Conservation (phyloP, 2,113 vertebrate species). For the Carassius gibelio region DNA sequence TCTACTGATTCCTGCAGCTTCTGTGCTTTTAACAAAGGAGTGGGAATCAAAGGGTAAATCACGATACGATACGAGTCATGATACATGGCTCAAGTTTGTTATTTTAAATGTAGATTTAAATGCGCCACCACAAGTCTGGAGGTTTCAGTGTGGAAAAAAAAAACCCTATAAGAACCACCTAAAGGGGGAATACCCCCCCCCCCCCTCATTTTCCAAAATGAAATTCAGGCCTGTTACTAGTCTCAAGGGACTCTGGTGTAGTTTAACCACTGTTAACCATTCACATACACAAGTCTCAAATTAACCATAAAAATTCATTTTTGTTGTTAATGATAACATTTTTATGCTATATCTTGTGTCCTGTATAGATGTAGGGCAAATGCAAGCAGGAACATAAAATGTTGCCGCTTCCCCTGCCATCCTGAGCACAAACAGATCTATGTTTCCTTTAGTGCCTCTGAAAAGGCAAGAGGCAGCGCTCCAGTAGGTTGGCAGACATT, state of each 20-base stretch:
- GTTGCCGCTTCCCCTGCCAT: constrained; percentile 7
- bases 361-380: constrained; percentile 1
- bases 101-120: no score
- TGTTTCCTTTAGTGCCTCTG: constrained; percentile 22
- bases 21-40: no score
- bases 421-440: constrained; percentile 19
- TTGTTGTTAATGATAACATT: neutral
- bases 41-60: no score
- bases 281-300: neutral
- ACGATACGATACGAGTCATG: no score
- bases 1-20: no score
- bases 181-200: no score
- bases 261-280: neutral
- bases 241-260: neutral
- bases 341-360: neutral
- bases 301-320: neutral
- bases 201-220: no score
- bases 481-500: constrained; percentile 30
- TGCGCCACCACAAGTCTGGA: no score
- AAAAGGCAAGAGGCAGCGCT: constrained; percentile 6
- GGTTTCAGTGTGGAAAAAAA: no score
- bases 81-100: no score
- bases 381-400: constrained; percentile 1
- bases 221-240: neutral
- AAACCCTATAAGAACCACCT: no score